Base-by-base conservation (phyloP, 2,888 invertebrate species). In the Pyrrhia umbra region DNA sequence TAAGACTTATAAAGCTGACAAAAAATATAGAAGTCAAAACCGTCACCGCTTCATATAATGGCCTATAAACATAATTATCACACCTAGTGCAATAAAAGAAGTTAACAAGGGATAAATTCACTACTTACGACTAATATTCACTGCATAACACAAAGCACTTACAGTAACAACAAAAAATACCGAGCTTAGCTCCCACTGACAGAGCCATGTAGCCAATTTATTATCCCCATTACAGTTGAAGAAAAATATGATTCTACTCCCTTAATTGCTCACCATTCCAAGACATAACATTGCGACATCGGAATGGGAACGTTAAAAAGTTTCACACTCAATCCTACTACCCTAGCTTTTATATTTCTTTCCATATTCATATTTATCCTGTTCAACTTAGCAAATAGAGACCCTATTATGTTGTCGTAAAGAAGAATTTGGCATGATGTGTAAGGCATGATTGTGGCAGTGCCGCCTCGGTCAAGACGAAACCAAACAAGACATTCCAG, bases 401-500 rank as follows among this genome's bases (percentile, higher is more conserved):
- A 37, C 57, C 54, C 65, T 72, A 66, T 9, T 34, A 3, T 39
- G 4, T 8, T 21, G 25, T 1, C 5, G 0, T 34, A 58, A 45
- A 50, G 23, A 18, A 13, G 6, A 73, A 34, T 51, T 30, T 65
- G 5, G 43, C 15, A 6, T 52, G 40, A 5, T 13, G 0, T 3
- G n/a, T 25, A 16, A 6, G 13, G 8, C 23, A 34, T 45, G 68
- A 59, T 63, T 67, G 25, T 50, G 60, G 42, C 43, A 63, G 50
- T 73, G 50, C 67, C 27, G 50, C 67, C 27, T 23, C 27, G n/a
- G 21, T 52, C 20, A 52, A 56, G 46, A 52, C 47, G 51, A 62
- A 63, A 56, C 57, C 51, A 66, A 72, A 78, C 74, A 62, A 71
- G 71, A 69, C 71, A 76, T 75, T 79, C 75, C 77, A 75, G 79